Percentiles rank a stretch among this genome's conserved stretches.
phyloP scores from a whole-genome alignment of 1,140 invertebrate species.

The Drosophila lacertosa region DNA sequence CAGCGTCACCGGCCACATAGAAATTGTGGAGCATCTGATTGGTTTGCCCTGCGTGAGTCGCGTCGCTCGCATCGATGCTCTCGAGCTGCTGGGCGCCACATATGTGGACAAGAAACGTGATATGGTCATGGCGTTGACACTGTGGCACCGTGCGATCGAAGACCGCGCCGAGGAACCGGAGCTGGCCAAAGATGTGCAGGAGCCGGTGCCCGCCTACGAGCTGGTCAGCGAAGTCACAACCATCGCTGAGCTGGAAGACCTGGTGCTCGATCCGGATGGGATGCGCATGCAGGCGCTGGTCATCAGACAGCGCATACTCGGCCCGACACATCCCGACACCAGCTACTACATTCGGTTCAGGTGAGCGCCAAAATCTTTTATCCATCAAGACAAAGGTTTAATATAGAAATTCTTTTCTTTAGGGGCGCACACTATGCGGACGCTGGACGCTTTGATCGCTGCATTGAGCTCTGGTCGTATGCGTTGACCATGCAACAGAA shows the following conservation, averaged over 20 bases:
- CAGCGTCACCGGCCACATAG: conserved; percentile 94
- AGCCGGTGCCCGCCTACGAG: conserved; percentile 93
- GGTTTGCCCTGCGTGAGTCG: conserved; percentile 88
- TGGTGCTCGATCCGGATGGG: conserved; percentile 96
- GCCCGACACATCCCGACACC: conserved; percentile 97
- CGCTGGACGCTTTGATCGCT: conserved; percentile 95
- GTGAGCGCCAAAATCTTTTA: too few species aligned
- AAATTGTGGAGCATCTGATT: conserved; percentile 97
- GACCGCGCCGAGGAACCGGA: conserved; percentile 85
- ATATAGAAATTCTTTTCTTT: too few species aligned
- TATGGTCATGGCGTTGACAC: conserved; percentile 93
- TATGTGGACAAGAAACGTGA: conserved; percentile 98
- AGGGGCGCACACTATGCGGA: conserved; percentile 97
- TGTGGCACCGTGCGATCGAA: conserved; percentile 95
- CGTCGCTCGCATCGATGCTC: conserved; percentile 93
- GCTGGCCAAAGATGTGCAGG: conserved; percentile 88
- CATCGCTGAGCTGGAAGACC: conserved; percentile 91
- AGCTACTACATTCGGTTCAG: conserved; percentile 94
- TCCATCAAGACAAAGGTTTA: too few species aligned
- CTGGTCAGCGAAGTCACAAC: conserved; percentile 92
- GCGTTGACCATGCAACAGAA: conserved; percentile 98
- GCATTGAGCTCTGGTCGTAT: conserved; percentile 97
- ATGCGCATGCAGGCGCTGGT: conserved; percentile 98
- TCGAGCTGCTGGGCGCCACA: conserved; percentile 97
- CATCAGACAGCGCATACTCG: conserved; percentile 95